Base-by-base conservation (phyloP, 2,797 vertebrate species). In the Sebastes alutus region DNA sequence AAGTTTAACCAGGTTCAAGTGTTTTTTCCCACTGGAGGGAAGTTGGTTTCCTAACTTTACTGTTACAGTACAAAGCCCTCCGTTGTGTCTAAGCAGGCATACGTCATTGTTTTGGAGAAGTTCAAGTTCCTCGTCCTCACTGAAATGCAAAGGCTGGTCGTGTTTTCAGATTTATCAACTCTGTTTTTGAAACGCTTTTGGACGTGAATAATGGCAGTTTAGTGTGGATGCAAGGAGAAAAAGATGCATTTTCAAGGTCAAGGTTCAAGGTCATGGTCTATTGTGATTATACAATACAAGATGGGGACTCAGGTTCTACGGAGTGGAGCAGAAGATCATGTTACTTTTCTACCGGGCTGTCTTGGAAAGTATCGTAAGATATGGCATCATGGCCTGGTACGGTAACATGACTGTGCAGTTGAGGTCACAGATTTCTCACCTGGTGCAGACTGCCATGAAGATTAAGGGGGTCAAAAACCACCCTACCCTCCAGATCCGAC, bases 61-160 rank as follows among this genome's bases (percentile, higher is more conserved):
- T 46, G 63, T 49, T n/a, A 49, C 38, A 42, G 38, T 42, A 42
- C 16, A 49, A 35, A 10, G 42, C 11, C 11, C 11, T 12, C 46
- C 2, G 29, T 61, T 63, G 33, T 42, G 27, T 52, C 14, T 33
- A 25, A 35, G 23, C 11, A 27, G 6, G 12, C 27, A 8, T 27
- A 27, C 8, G 6, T 16, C 32, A 22, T 64, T 63, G 66, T 77
- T 70, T 55, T 77, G 63, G 73, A 68, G 67, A 66, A 75, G 63
- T 32, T 75, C 49, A 27, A 16, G 38, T 61, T 77, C 23, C 65
- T 63, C 18, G 2, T 69, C 32, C 46, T 30, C 46, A 18, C 49
- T 52, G 7, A 25, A 69, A 35, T 32, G 42, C 3, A 18, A 63
- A 32, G n/a, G 49, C 5, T 56, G 55, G 27, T 52, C 20, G 20